Conservation (phyloP, 2,113 vertebrate genomes). For the Dissostichus mawsoni region DNA sequence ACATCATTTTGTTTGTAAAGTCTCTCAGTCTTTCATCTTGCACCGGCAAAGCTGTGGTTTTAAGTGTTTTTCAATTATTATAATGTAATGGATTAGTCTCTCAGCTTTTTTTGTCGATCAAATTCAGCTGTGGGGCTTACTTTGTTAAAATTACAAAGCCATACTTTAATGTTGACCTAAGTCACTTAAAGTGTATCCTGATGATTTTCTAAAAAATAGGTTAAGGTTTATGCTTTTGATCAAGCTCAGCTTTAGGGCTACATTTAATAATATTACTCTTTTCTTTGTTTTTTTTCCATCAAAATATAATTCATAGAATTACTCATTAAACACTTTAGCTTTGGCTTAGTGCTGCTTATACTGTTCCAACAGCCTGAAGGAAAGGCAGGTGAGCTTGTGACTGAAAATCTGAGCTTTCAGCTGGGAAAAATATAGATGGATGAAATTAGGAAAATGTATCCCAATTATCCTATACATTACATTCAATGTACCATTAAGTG, state of each 20-base stretch:
- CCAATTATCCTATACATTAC: slow-evolving; percentile 24
- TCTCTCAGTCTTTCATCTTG: not conserved
- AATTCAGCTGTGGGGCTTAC: slow-evolving; percentile 42
- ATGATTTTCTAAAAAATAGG: slow-evolving; percentile 15
- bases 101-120: slow-evolving; percentile 37
- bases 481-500: slow-evolving; percentile 39
- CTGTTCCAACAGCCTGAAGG: slow-evolving; percentile 42
- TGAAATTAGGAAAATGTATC: slow-evolving; percentile 37
- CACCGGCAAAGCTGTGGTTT: slow-evolving; percentile 6
- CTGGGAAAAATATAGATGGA: slow-evolving; percentile 37
- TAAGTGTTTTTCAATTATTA: slow-evolving; percentile 22
- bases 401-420: slow-evolving; percentile 24
- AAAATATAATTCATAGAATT: slow-evolving; percentile 29
- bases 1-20: slow-evolving; percentile 16
- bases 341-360: slow-evolving; percentile 5
- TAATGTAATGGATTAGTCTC: slow-evolving; percentile 48
- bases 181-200: not conserved
- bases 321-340: slow-evolving; percentile 30
- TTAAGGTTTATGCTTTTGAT: slow-evolving; percentile 33
- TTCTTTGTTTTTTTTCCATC: not conserved
- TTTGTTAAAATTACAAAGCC: slow-evolving; percentile 33
- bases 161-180: slow-evolving; percentile 43
- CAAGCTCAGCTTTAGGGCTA: slow-evolving; percentile 7
- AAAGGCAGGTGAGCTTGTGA: slow-evolving; percentile 39
- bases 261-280: slow-evolving; percentile 22